Evolutionary conservation across 2,888 invertebrate genomes (phyloP).

Genomic region (Eupithecia dodoneata): DNA sequence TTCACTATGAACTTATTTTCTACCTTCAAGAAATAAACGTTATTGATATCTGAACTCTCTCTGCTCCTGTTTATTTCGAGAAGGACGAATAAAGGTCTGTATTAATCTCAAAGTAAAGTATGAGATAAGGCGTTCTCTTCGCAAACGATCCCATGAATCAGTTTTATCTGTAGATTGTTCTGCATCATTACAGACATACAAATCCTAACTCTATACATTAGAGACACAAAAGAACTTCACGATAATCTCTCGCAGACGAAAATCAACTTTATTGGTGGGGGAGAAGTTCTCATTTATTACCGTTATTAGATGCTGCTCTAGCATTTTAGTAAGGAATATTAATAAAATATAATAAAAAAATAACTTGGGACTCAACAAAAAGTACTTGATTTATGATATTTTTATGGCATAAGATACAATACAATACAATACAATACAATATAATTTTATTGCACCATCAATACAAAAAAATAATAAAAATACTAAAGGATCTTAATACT

Average conservation of each 20-base stretch:
- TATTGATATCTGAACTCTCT: too few species aligned
- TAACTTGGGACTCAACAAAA: too few species aligned
- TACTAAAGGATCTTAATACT: too few species aligned
- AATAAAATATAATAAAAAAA: too few species aligned
- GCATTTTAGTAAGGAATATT: too few species aligned
- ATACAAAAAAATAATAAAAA: too few species aligned
- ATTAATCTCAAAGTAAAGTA: neutral
- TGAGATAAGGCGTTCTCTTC: neutral
- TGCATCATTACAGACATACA: slow-evolving; percentile 3
- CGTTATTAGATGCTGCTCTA: neutral
- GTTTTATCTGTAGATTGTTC: slow-evolving; percentile 13
- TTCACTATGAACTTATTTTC: too few species aligned
- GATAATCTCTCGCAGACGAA: slow-evolving; percentile 1
- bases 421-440: too few species aligned
- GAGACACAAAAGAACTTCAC: slow-evolving; percentile 3
- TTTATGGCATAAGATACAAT: too few species aligned
- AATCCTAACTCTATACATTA: slow-evolving; percentile 9
- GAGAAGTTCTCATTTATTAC: neutral
- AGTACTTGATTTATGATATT: too few species aligned
- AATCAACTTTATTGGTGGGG: neutral
- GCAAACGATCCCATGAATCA: neutral
- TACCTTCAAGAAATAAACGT: too few species aligned
- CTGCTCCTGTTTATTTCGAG: neutral
- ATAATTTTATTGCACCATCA: too few species aligned
- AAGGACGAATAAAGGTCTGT: neutral